These are phyloP conservation scores for Drosophila pectinifera DNA, from an alignment of 1,140 invertebrate genomes.

Conservation along the genomic window DNA sequence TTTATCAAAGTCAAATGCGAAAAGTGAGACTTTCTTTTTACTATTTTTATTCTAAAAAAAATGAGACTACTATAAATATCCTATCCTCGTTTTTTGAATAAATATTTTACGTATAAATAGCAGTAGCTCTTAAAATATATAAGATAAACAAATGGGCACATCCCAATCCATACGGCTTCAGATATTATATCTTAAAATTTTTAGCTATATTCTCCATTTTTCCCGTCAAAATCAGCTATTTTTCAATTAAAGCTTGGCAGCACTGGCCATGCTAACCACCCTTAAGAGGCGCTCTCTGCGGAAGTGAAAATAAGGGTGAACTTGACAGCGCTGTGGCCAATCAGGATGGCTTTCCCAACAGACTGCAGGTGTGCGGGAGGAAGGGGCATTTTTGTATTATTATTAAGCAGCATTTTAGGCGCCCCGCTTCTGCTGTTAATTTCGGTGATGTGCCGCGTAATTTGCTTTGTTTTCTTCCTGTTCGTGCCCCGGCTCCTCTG, in stretches of 20 bases:
- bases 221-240: not conserved
- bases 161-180: too few relatives aligned
- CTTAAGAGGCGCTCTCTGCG: slow-evolving; percentile 11
- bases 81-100: too few relatives aligned
- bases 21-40: too few relatives aligned
- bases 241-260: not conserved
- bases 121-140: too few relatives aligned
- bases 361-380: slow-evolving; percentile 28
- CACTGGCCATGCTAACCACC: slow-evolving; percentile 25
- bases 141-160: too few relatives aligned
- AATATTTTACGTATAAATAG: too few relatives aligned
- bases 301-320: slow-evolving; percentile 34
- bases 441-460: slow-evolving; percentile 48
- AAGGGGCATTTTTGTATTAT: slow-evolving; percentile 36
- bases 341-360: slow-evolving; percentile 12
- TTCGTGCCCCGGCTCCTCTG: slow-evolving; percentile 6
- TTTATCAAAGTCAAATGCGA: too few relatives aligned
- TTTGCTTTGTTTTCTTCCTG: slow-evolving; percentile 44
- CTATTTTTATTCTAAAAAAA: too few relatives aligned
- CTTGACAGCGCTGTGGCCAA: slow-evolving; percentile 30
- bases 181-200: too few relatives aligned
- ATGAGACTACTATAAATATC: too few relatives aligned
- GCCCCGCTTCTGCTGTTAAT: slow-evolving; percentile 49
- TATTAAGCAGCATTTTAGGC: slow-evolving; percentile 62
- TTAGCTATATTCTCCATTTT: too few relatives aligned